These are phyloP conservation scores for Micromys minutus DNA, from an alignment of 2,113 vertebrate genomes.

Conservation along the genomic window DNA sequence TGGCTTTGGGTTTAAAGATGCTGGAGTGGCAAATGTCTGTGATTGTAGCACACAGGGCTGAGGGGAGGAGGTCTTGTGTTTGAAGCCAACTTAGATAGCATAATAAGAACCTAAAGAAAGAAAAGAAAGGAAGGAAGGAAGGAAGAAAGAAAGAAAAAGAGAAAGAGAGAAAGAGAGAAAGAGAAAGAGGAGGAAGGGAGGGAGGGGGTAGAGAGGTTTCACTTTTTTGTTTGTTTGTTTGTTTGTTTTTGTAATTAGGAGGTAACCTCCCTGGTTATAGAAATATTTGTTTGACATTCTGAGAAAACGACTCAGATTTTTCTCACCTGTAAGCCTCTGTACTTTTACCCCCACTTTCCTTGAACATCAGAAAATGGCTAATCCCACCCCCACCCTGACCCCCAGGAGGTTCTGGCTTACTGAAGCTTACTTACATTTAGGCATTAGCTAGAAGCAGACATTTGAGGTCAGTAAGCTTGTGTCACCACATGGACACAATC, in stretches of 20 bases:
- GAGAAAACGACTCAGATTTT: constrained; percentile 34
- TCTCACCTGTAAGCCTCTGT: background rate
- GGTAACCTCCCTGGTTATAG: background rate
- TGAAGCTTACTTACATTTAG: constrained; percentile 72
- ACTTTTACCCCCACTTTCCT: background rate
- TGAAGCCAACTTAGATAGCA: background rate
- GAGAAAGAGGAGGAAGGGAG: background rate
- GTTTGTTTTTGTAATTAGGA: constrained; percentile 39
- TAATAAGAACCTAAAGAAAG: background rate
- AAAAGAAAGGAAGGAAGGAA: background rate
- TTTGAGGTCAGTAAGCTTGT: constrained; percentile 60
- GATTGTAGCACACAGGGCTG: background rate
- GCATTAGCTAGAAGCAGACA: constrained; percentile 57
- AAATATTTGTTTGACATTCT: constrained; percentile 38
- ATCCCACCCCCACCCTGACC: background rate
- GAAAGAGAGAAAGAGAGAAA: accelerated
- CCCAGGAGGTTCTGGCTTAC: constrained; percentile 39
- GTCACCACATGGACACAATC: constrained; percentile 60
- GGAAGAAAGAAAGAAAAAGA: too few species aligned
- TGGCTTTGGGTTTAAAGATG: background rate
- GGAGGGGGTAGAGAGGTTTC: too few species aligned
- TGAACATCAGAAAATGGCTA: constrained; percentile 6
- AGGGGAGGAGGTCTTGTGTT: background rate
- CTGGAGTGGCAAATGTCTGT: too few species aligned
- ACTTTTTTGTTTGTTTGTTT: too few species aligned